Evolutionary conservation across 2,888 invertebrate species (phyloP).

Genomic region (Noctua comes): DNA sequence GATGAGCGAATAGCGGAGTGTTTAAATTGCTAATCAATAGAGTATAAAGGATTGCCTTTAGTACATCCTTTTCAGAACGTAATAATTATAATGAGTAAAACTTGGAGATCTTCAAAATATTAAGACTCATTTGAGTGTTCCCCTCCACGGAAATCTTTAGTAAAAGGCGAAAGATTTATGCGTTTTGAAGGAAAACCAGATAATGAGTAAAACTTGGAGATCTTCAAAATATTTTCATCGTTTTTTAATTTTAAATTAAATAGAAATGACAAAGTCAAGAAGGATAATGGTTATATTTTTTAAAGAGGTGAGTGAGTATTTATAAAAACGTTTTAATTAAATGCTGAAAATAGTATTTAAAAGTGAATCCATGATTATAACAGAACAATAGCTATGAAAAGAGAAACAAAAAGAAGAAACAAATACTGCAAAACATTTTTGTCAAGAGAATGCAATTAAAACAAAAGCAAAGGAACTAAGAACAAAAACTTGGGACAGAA

Average conservation of each 20-base stretch:
- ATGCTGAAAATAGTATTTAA: background rate
- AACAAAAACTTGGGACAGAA: background rate
- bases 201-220: background rate
- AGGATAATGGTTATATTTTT: background rate
- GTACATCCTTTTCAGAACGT: background rate
- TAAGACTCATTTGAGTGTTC: slow-evolving; percentile 93
- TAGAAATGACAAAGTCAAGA: background rate
- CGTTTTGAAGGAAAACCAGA: slow-evolving; percentile 92
- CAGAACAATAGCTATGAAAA: background rate
- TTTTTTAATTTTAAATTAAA: background rate
- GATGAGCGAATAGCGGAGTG: slow-evolving; percentile 8
- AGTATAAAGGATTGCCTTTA: rapidly evolving
- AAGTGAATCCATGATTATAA: background rate
- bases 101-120: too few relatives aligned
- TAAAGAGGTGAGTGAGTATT: background rate
- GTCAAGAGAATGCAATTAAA: background rate
- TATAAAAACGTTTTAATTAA: background rate
- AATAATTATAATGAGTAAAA: too few relatives aligned
- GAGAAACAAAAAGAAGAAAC: background rate
- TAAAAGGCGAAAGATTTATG: slow-evolving; percentile 95
- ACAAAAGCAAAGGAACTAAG: background rate
- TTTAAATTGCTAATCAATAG: slow-evolving; percentile 7
- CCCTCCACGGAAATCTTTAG: slow-evolving; percentile 95
- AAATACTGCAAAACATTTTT: background rate
- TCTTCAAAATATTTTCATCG: background rate